phyloP scores from a whole-genome alignment of 2,888 invertebrate genomes.

The Epiblema foenella region DNA sequence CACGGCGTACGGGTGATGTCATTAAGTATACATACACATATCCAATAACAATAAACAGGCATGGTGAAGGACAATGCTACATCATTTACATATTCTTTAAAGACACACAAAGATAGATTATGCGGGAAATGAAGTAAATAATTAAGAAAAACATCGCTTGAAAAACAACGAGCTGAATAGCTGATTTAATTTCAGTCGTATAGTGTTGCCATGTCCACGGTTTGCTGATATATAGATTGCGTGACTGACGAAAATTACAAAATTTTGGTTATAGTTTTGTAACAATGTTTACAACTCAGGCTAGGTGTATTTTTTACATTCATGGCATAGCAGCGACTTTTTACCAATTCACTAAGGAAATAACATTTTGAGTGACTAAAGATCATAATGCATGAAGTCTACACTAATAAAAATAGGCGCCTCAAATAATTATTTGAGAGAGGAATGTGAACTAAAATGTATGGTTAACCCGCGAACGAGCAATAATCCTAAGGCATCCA shows the following conservation, averaged over 20 bases:
- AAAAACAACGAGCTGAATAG: slow-evolving; percentile 16
- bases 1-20: slow-evolving; percentile 32
- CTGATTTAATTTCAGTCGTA: slow-evolving; percentile 7
- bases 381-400: slow-evolving; percentile 18
- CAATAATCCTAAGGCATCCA: slow-evolving; percentile 46
- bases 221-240: slow-evolving; percentile 2
- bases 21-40: slow-evolving; percentile 32
- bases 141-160: slow-evolving; percentile 18
- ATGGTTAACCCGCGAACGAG: slow-evolving; percentile 47
- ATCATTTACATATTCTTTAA: slow-evolving; percentile 36
- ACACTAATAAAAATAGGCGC: slow-evolving; percentile 36
- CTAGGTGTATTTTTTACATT: background rate
- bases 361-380: slow-evolving; percentile 27
- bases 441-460: slow-evolving; percentile 56
- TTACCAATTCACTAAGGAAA: background rate
- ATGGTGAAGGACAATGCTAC: slow-evolving; percentile 24
- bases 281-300: background rate
- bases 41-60: slow-evolving; percentile 35
- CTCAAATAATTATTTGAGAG: slow-evolving; percentile 38
- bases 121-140: slow-evolving; percentile 26
- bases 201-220: slow-evolving; percentile 13
- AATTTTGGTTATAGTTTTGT: background rate
- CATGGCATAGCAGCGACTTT: background rate
- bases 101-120: slow-evolving; percentile 30
- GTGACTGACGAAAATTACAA: background rate